Conservation (phyloP, 2,797 vertebrate species). For the Etheostoma perlongum region DNA sequence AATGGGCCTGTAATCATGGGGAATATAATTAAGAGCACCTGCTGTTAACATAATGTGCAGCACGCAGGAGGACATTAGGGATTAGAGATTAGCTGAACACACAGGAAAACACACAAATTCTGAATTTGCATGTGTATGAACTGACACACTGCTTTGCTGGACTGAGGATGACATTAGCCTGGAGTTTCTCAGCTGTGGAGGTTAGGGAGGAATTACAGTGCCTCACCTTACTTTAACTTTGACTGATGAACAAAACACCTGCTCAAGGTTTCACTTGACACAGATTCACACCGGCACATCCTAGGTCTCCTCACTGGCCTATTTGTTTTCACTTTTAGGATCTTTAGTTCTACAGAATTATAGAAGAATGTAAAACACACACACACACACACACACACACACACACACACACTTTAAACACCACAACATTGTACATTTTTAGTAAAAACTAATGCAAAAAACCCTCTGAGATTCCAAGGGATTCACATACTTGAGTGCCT, state of each 20-base stretch:
- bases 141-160: neutral
- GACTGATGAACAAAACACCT: conserved; percentile 7
- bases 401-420: no score
- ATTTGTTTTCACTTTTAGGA: neutral
- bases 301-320: neutral
- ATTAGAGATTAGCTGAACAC: conserved; percentile 39
- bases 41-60: conserved; percentile 53
- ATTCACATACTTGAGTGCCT: conserved; percentile 10
- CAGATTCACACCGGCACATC: conserved; percentile 1
- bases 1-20: conserved; percentile 54
- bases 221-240: conserved; percentile 12
- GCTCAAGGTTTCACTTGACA: conserved; percentile 10
- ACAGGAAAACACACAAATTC: conserved; percentile 35
- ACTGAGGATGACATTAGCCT: conserved; percentile 9
- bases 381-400: no score
- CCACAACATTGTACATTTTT: neutral
- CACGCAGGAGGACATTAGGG: conserved; percentile 23
- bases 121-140: neutral
- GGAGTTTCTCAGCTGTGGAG: conserved; percentile 4
- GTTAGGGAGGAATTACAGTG: conserved; percentile 10
- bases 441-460: conserved; percentile 1
- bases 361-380: neutral
- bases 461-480: neutral
- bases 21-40: conserved; percentile 71
- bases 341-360: neutral